phyloP scores from a whole-genome alignment of 2,113 vertebrate species.

The Erinaceus europaeus region DNA sequence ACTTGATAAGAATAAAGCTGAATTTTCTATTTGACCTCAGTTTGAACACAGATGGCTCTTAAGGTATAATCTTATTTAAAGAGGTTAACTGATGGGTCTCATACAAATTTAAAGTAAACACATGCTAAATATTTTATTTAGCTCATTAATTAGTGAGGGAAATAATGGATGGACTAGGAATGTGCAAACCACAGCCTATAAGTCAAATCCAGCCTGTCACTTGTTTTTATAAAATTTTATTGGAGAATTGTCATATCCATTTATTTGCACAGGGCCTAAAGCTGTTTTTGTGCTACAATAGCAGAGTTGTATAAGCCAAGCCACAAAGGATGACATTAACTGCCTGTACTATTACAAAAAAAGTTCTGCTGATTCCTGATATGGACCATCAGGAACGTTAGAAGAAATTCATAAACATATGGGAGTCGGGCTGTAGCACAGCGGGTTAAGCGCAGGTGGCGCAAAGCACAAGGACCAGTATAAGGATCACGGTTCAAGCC shows the following conservation, averaged over 20 bases:
- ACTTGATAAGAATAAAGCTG: slow-evolving; percentile 62
- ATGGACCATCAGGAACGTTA: background rate
- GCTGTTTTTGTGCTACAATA: background rate
- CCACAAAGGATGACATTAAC: background rate
- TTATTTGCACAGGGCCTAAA: background rate
- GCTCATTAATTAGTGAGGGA: slow-evolving; percentile 22
- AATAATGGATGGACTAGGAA: background rate
- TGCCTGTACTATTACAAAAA: background rate
- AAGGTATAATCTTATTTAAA: background rate
- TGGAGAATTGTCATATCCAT: too few species aligned
- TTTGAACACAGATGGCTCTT: slow-evolving; percentile 15
- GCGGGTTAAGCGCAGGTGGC: too few species aligned
- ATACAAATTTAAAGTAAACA: slow-evolving; percentile 34
- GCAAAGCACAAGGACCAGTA: too few species aligned
- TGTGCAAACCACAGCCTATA: background rate
- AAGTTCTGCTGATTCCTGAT: background rate
- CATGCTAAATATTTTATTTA: slow-evolving; percentile 13
- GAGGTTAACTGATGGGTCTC: slow-evolving; percentile 15
- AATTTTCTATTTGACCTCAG: slow-evolving; percentile 62
- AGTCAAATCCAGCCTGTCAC: background rate
- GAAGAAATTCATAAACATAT: too few species aligned
- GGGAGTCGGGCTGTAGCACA: too few species aligned
- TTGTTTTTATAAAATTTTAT: too few species aligned
- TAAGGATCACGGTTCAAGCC: too few species aligned
- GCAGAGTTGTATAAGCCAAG: background rate